Base-by-base conservation (phyloP, 2,797 vertebrate genomes). In the Nothura maculosa region DNA sequence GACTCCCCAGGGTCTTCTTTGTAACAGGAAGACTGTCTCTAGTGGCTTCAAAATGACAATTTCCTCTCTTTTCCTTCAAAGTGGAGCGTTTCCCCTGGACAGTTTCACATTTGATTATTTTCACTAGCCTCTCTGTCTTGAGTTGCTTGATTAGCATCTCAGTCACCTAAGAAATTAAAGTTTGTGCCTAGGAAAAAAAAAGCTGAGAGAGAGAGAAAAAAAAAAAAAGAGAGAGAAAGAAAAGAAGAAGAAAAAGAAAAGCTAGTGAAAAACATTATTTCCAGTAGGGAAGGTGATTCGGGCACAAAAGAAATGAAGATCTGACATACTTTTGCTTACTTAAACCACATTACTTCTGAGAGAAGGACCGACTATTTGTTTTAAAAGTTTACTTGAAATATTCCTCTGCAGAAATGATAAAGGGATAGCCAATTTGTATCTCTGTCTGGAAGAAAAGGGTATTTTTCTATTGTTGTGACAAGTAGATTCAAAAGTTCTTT, bases 101-200 rank as follows among this genome's bases (percentile, higher is more conserved):
- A 97, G 90, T 98, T 98, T 97, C 96, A 96, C 95, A 96, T 98
- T 97, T 98, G 96, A 97, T 98, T 97, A 96, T 97, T 97, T 98
- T 97, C 92, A 82, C 94, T 96, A 97, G 94, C 87, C 81, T 96
- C 60, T 95, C 96, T 93, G 93, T 95, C 96, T 98, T 97, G 95
- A 97, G 96, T 90, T 98, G 95, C 96, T 98, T 98, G 97, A 98
- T 97, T 98, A 98, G 95, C 96, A 97, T 97, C 97, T 97, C 90
- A 96, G 68, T 97, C 97, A 97, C 97, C 97, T 97, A 97, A 96
- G 92, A 98, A 98, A 98, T 98, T 97, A 93, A 96, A 96, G 86
- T 95, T 93, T 95, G 75, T 94, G 77, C 62, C 42, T 92, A 81
- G 50, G 16, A 88, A 88, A 63, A 58, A 81, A 81, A 95, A 95